Base-by-base conservation (phyloP, 2,888 invertebrate species). In the Athalia circularis region DNA sequence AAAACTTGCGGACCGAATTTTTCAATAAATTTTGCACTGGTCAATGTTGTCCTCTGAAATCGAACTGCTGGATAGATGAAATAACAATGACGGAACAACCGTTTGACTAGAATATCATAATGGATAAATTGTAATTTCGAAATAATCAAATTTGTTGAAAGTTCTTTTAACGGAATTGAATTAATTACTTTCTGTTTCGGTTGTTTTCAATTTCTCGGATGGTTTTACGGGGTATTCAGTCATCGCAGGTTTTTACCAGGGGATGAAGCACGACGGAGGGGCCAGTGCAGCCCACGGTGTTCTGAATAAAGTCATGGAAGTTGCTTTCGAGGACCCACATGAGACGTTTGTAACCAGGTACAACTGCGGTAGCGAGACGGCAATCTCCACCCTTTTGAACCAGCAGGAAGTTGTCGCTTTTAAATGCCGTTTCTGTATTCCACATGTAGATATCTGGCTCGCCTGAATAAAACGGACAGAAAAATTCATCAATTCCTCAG, bases 321-420 rank as follows among this genome's bases (percentile, higher is more conserved):
- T 94, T 94, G 83, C 93, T 93, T 85, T 94, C 94, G 81, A 94
- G 88, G 9, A 92, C 92, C 93, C 94, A 93, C 92, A 94, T 93
- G 67, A 92, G 91, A 48, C 91, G 91, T 86, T 92, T 93, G 84
- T 91, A 92, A 6, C 93, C 94, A 0, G 93, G 92, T 48, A 93
- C 90, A 1, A 92, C 94, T 83, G 93, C 93, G 0, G 94, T 94
- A 52, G 94, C 91, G 65, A 94, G 88, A 54, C 93, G 91, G 83
- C 93, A 93, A 50, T 93, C 92, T 76, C 91, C 91, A n/a, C 93
- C 93, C 50, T 91, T 91, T 83, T 94, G 92, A 5, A 93, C 93
- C 81, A 93, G 90, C 62, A 92, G 85, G 84, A 93, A 91, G 86
- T 93, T 93, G 65, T 92, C 91, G 47, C 90, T 85, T 78, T 90